Evolutionary conservation across 2,888 invertebrate species (phyloP), one percentile per base, ranked within the genome.

Genomic region (Bibio marci): DNA sequence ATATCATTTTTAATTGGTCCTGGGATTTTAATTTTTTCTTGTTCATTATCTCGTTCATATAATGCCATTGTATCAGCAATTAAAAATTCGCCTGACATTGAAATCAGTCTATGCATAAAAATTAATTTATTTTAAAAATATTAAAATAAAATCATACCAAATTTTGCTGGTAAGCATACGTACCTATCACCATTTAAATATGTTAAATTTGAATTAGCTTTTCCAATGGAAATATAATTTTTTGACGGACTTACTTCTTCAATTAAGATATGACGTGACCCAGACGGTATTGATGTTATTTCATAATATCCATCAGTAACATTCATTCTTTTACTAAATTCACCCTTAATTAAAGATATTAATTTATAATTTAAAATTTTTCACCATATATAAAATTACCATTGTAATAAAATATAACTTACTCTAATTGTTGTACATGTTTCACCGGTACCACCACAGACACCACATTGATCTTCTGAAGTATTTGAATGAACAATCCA

Each of bases 401-500:
- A n/a, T n/a, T n/a, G 7, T 6, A 13, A 17, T 28, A 25, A 25
- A 4, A 22, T 12, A 27, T 30, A 11, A 25, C 38, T 37, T 47
- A 52, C 73, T 44, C 70, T 66, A 41, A 75, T 72, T 22, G 77
- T 79, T 50, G 76, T 75, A 57, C 90, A 90, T 43, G 75, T 77
- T 13, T 78, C 76, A 10, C 86, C 85, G 54, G 79, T 76, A 5
- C 90, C 90, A 49, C 80, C 80, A 54, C 90, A 90, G 37, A 85
- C 67, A 6, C 90, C 88, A 56, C 90, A 90, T 35, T 75, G 71
- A 59, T 90, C 90, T 52, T 86, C 86, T 49, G 74, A 70, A 25
- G 77, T 70, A 38, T 71, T 71, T 0, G 87, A 87, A 53, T 81
- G 81, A 35, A 90, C 76, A 39, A 72, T 63, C 86, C 87, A 88